Percentiles rank a stretch among this genome's conserved stretches.
Conservation (phyloP, 2,113 vertebrate species). For the Phrynosoma blainvillii region DNA sequence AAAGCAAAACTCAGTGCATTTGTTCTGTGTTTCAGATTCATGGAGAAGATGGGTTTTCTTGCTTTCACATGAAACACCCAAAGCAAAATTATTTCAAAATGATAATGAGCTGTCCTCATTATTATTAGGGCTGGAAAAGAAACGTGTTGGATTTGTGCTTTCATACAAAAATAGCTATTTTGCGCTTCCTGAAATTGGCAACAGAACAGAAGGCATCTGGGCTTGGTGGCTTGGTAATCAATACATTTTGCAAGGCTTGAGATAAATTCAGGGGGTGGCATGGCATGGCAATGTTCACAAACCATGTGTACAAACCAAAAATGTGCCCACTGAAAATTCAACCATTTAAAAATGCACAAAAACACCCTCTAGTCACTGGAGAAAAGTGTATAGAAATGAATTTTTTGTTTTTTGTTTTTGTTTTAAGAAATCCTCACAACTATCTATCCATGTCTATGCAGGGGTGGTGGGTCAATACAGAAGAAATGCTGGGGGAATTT, state of each 20-base stretch:
- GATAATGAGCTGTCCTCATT: constrained; percentile 36
- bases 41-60: not conserved
- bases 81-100: constrained; percentile 42
- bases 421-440: no score
- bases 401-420: no score
- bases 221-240: not conserved
- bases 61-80: constrained; percentile 17
- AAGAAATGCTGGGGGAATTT: no score
- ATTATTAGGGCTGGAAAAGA: not conserved
- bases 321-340: not conserved
- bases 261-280: not conserved
- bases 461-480: no score
- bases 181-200: not conserved
- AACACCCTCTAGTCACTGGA: not conserved
- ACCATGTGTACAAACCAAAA: not conserved
- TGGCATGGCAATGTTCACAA: not conserved
- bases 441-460: no score
- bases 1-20: constrained; percentile 8
- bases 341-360: not conserved
- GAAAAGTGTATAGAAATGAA: no score
- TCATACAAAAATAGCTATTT: not conserved
- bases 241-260: not conserved
- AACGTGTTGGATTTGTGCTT: not conserved
- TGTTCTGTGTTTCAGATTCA: not conserved
- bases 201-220: not conserved